Percentiles rank a stretch among this genome's conserved stretches.
Evolutionary conservation across 2,888 invertebrate genomes (phyloP).

Genomic region (Leptinotarsa haldemani): DNA sequence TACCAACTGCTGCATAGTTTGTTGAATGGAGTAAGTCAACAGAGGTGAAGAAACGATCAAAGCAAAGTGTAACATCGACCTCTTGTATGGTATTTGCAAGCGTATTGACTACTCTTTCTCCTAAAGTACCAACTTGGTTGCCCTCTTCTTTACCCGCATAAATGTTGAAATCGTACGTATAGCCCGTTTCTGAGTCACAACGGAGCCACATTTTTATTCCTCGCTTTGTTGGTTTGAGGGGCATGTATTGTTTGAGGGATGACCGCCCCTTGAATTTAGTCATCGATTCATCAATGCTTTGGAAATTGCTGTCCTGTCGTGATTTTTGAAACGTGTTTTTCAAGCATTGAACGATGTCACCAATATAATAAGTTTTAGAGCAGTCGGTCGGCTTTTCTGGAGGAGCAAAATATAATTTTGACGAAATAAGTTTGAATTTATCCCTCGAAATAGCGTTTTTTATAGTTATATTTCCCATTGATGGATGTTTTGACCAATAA

Average conservation of each 20-base stretch:
- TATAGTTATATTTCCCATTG: slow-evolving; percentile 24
- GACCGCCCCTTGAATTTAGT: slow-evolving; percentile 22
- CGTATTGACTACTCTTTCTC: slow-evolving; percentile 14
- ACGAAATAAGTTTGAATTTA: slow-evolving; percentile 20
- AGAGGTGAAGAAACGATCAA: slow-evolving; percentile 25
- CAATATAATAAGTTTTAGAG: slow-evolving; percentile 26
- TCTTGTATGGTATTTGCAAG: neutral
- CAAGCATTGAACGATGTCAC: slow-evolving; percentile 22
- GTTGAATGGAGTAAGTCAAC: slow-evolving; percentile 6
- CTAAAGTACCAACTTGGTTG: slow-evolving; percentile 9
- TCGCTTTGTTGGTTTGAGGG: slow-evolving; percentile 24
- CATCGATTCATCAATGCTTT: slow-evolving; percentile 18
- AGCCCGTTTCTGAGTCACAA: slow-evolving; percentile 25
- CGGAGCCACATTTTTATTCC: slow-evolving; percentile 24
- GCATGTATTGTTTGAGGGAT: slow-evolving; percentile 21
- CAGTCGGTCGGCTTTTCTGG: slow-evolving; percentile 23
- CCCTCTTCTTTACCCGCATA: slow-evolving; percentile 24
- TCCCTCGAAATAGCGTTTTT: slow-evolving; percentile 25
- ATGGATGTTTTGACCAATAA: slow-evolving; percentile 23
- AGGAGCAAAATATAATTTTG: slow-evolving; percentile 28
- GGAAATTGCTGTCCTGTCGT: slow-evolving; percentile 11
- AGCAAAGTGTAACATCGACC: slow-evolving; percentile 10
- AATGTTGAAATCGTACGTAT: slow-evolving; percentile 27
- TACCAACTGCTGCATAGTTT: slow-evolving; percentile 22
- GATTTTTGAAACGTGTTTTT: slow-evolving; percentile 22